Base-by-base conservation (phyloP, 2,888 invertebrate genomes). In the Drosophila colorata region DNA sequence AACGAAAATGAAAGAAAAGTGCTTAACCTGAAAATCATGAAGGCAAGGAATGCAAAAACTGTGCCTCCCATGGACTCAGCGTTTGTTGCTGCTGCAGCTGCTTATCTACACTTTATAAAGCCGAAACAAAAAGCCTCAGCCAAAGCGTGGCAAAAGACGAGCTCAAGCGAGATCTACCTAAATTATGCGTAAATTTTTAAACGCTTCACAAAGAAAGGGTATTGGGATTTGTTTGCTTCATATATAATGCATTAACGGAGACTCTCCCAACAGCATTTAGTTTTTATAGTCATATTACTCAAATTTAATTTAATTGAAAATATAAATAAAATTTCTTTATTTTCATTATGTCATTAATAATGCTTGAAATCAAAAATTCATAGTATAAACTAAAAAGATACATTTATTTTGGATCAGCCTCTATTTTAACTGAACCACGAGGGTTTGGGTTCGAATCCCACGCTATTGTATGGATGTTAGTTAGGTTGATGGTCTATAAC, bases 71-170 rank as follows among this genome's bases (percentile, higher is more conserved):
- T 1, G 4, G 38, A 13, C 38, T 23, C 9, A n/a, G 43, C 16
- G 35, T 18, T 20, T 40, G 18, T 8, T 37, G 43, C 14, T 43
- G 64, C 51, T 83, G 76, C 76, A 64, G 76, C 74, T 64, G 84
- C 78, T 83, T 86, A 86, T 83, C 83, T 86, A 83, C 82, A 86
- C 82, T 86, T 83, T 74, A 86, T 83, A 86, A 80, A 78, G 67
- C 78, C 66, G 70, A 65, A 79, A 68, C 75, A 69, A 71, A 80
- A 69, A 69, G 57, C 67, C 49, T 31, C 37, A 14, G 35, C 8
- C 23, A 44, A 65, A 55, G 28, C 33, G 43, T 28, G 49, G 35
- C 35, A 14, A 52, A 61, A 61, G 52, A 58, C 37, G 28, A 63
- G 63, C 28, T 41, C 16, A 57, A 28, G 43, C 44, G 43, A 40